Evolutionary conservation across 2,113 vertebrate species (phyloP).

Genomic region (Phycodurus eques): DNA sequence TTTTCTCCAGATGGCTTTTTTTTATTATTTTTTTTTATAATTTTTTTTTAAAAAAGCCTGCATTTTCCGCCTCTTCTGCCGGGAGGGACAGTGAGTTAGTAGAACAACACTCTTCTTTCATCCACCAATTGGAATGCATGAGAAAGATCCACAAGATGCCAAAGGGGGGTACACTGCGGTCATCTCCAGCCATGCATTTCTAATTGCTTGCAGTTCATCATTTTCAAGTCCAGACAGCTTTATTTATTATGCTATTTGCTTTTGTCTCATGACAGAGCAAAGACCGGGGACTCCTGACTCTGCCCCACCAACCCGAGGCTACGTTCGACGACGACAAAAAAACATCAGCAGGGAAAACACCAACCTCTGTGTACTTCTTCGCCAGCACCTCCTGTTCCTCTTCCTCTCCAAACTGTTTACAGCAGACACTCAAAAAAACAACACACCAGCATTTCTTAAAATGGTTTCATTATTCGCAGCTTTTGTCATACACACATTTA

Average conservation of each 20-base stretch:
- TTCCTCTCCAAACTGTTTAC: slow-evolving; percentile 64
- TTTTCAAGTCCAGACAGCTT: neutral
- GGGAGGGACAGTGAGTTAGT: neutral
- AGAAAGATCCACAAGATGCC: neutral
- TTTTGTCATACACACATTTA: slow-evolving; percentile 22
- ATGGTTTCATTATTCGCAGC: slow-evolving; percentile 5
- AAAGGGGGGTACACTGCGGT: neutral
- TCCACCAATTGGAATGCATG: neutral
- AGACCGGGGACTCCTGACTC: slow-evolving; percentile 72
- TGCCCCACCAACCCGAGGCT: slow-evolving; percentile 12
- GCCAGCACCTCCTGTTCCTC: slow-evolving; percentile 5
- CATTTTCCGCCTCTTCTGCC: neutral
- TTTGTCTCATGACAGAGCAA: slow-evolving; percentile 61
- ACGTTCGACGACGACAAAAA: slow-evolving; percentile 16
- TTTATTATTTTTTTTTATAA: neutral
- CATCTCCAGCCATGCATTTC: neutral
- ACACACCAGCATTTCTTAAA: slow-evolving; percentile 62
- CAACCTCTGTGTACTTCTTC: slow-evolving; percentile 14
- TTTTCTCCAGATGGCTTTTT: neutral
- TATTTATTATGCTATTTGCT: neutral
- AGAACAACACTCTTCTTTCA: neutral
- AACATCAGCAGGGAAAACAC: slow-evolving; percentile 65
- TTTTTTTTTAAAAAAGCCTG: neutral
- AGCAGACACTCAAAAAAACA: slow-evolving; percentile 55
- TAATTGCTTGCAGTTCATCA: neutral